Evolutionary conservation across 1,140 invertebrate genomes (phyloP).

Genomic region (Proales similis): DNA sequence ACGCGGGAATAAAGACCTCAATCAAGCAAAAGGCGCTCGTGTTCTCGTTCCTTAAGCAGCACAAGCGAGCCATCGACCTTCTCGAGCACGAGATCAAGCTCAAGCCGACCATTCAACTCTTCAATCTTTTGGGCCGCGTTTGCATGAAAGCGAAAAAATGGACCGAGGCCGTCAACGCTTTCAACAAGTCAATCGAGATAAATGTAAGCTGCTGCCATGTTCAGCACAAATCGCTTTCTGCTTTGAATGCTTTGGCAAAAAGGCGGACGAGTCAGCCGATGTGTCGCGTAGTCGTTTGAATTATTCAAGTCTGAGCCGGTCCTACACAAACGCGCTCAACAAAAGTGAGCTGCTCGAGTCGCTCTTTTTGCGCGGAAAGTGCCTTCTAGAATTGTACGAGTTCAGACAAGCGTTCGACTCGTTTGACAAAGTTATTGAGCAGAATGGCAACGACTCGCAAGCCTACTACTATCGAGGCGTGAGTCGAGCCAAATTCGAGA

Average conservation of each 20-base stretch:
- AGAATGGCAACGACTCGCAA: constrained; percentile 47
- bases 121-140: constrained; percentile 50
- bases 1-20: constrained; percentile 34
- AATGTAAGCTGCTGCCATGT: constrained; percentile 17
- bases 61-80: constrained; percentile 50
- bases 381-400: constrained; percentile 46
- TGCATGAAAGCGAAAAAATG: constrained; percentile 52
- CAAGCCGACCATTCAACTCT: constrained; percentile 45
- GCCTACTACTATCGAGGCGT: constrained; percentile 26
- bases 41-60: constrained; percentile 52
- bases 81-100: constrained; percentile 42
- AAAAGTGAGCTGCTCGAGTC: constrained; percentile 44
- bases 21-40: constrained; percentile 52
- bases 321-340: too few species aligned
- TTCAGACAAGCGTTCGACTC: constrained; percentile 45
- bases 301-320: too few species aligned
- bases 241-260: neutral
- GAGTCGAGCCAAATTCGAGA: constrained; percentile 1
- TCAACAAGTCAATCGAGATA: constrained; percentile 42
- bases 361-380: constrained; percentile 49
- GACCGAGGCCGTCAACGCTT: constrained; percentile 47
- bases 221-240: neutral
- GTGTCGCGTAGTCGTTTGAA: too few species aligned
- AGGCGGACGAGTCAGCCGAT: too few species aligned
- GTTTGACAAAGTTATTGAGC: constrained; percentile 49